Base-by-base conservation (phyloP, 2,113 vertebrate genomes). In the Bubo scandiacus region DNA sequence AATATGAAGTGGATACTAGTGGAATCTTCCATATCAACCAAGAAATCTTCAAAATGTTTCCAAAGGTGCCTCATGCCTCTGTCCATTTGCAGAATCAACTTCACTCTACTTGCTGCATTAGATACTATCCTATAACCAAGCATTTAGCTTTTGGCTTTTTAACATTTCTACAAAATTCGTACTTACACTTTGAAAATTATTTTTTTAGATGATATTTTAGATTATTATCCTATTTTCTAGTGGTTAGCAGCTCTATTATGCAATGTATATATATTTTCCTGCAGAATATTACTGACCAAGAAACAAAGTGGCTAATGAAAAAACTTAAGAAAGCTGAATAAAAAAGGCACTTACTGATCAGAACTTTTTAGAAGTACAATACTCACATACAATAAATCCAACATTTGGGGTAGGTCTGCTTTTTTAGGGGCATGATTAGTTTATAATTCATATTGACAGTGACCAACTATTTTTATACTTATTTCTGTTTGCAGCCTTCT, bases 1-100 rank as follows among this genome's bases (percentile, higher is more conserved):
- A 99, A 90, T 99, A 99, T 3, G 99, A 99, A 97, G 99, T 99
- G 92, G 99, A 99, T 91, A 99, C 99, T 11, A 99, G 99, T 16
- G 99, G 99, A 40, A 98, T 99, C 88, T 98, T 99, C 73, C 99
- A 99, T 82, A 99, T 99, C 97, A 98, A 98, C 94, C 97, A 98
- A 12, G 99, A 99, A 96, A 98, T 99, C 96, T 99, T 99, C 97
- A 99, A 99, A 83, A 99, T 99, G 99, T 99, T 99, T 94, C 99
- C 99, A 55, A 99, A 99, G 98, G 99, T 99, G 82, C 55, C 36
- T 83, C n/a, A 13, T 68, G 7, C 25, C 34, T 86, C 36, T 80
- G 12, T 42, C 26, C 3, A 1, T 61, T 86, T 84, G 9, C 38
- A 61, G 61, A 66, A 84, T 52, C 12, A 38, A 0, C 10, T 86